Percentiles rank a stretch among this genome's conserved stretches.
phyloP scores from a whole-genome alignment of 2,113 vertebrate species.

The Uria lomvia region DNA sequence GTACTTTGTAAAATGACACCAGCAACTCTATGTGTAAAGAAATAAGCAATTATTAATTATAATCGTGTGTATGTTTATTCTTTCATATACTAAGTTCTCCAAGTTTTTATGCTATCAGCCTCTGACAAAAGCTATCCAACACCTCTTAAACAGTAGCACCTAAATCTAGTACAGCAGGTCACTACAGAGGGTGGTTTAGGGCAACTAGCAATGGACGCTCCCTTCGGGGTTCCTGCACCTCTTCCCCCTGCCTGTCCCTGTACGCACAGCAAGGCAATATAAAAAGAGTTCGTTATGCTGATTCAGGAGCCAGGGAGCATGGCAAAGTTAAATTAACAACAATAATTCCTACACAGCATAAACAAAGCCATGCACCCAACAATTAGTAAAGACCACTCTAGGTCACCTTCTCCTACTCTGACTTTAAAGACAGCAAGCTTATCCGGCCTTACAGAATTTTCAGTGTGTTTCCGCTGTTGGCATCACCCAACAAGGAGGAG shows the following conservation, averaged over 20 bases:
- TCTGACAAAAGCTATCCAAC: not conserved
- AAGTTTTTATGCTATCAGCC: not conserved
- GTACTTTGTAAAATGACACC: slow-evolving; percentile 23
- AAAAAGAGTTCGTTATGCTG: fast-evolving
- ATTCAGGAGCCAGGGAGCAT: not conserved
- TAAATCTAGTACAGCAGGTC: not conserved
- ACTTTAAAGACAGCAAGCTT: not conserved
- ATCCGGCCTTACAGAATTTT: not conserved
- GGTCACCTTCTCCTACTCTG: not conserved
- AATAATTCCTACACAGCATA: not conserved
- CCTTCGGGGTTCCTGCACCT: not conserved
- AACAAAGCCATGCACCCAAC: not conserved
- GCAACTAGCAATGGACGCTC: too few relatives aligned
- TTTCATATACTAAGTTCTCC: not conserved
- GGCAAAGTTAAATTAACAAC: not conserved
- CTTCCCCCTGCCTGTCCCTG: not conserved
- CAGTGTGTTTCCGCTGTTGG: not conserved
- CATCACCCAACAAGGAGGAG: not conserved
- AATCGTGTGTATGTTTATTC: not conserved
- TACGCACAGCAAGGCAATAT: not conserved
- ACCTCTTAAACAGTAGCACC: not conserved
- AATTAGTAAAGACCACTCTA: not conserved
- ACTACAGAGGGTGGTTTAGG: not conserved
- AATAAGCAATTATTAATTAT: slow-evolving; percentile 24
- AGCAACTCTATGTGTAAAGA: slow-evolving; percentile 34